Percentiles rank a stretch among this genome's conserved stretches.
These are phyloP conservation scores for Ips typographus DNA, from an alignment of 1,140 invertebrate species.

Conservation along the genomic window DNA sequence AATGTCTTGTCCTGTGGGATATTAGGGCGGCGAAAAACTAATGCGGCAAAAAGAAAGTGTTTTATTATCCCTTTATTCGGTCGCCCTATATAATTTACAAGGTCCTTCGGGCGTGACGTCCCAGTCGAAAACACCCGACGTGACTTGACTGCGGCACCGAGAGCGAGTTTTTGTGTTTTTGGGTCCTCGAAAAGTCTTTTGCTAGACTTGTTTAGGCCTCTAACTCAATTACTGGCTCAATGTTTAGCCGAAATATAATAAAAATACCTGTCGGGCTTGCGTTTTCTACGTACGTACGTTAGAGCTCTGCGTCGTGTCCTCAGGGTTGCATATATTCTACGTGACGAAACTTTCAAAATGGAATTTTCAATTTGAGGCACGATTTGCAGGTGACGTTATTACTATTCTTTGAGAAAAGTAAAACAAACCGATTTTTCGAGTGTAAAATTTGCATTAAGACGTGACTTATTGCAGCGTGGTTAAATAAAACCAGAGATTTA, in stretches of 20 bases:
- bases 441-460: no score
- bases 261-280: no score
- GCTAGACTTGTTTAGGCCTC: no score
- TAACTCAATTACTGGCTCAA: no score
- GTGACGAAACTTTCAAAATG: slow-evolving; percentile 1
- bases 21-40: background rate
- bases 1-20: background rate
- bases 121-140: slow-evolving; percentile 12
- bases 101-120: slow-evolving; percentile 7
- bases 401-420: background rate
- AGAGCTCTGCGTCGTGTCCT: background rate
- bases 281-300: no score
- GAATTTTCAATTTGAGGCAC: background rate
- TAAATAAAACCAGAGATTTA: no score
- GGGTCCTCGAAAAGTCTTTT: no score
- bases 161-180: no score
- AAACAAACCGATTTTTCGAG: no score
- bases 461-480: no score
- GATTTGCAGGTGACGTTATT: slow-evolving; percentile 1
- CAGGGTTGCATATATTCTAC: slow-evolving; percentile 14
- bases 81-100: slow-evolving; percentile 10
- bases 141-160: background rate
- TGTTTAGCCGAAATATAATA: no score
- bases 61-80: slow-evolving; percentile 1
- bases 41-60: slow-evolving; percentile 3